Conservation (phyloP, 2,797 vertebrate species). For the Orestias chungarensis region DNA sequence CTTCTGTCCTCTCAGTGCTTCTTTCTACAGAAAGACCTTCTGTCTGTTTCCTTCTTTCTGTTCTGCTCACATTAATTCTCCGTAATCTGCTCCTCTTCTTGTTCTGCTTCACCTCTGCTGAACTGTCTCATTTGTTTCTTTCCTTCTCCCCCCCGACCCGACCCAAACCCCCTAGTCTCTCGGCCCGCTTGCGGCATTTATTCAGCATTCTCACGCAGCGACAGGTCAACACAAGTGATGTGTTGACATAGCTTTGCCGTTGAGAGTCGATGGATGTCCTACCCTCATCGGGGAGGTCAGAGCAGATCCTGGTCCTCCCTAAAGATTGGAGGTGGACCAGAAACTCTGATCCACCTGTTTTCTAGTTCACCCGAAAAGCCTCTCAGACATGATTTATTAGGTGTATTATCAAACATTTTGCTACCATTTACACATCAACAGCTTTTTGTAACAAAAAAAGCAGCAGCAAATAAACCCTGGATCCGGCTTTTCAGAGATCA, state of each 20-base stretch:
- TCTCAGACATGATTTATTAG: neutral
- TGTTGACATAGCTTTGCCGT: constrained; percentile 30
- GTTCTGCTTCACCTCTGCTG: constrained; percentile 40
- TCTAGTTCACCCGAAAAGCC: neutral
- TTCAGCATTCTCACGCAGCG: constrained; percentile 35
- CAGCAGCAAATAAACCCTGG: constrained; percentile 7
- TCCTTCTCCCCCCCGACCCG: no score
- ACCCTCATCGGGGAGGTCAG: constrained; percentile 27
- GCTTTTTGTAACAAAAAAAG: neutral
- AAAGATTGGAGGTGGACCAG: no score
- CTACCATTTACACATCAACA: neutral
- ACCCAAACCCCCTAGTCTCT: neutral
- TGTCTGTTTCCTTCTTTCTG: neutral
- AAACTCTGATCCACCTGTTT: no score
- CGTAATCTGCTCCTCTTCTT: constrained; percentile 1
- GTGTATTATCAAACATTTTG: neutral
- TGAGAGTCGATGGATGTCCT: constrained; percentile 30
- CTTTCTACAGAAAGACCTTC: neutral
- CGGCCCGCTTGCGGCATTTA: constrained; percentile 1
- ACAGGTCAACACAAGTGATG: neutral
- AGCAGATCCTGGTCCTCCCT: constrained; percentile 17
- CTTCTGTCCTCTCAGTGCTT: neutral
- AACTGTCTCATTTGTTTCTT: constrained; percentile 6
- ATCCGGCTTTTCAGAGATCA: neutral
- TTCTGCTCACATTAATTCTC: neutral